phyloP scores from a whole-genome alignment of 2,888 invertebrate genomes.

The Zootermopsis nevadensis region DNA sequence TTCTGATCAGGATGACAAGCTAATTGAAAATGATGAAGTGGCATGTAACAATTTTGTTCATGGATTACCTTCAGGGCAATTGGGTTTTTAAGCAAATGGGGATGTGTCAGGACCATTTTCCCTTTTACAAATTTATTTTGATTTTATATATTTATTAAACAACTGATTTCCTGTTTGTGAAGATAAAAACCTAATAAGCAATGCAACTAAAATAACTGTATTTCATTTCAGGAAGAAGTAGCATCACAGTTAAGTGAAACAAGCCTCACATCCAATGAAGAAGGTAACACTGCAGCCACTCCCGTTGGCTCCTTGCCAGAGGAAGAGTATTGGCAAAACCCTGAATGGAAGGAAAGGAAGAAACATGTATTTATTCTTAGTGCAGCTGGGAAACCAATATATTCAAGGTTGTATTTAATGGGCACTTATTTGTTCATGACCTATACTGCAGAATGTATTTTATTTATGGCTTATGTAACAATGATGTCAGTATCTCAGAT shows the following conservation, averaged over 20 bases:
- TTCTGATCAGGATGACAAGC: constrained; percentile 49
- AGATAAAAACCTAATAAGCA: no score
- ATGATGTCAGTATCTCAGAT: no score
- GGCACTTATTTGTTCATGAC: no score
- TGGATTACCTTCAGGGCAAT: not conserved
- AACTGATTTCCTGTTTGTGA: no score
- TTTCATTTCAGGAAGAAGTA: constrained; percentile 59
- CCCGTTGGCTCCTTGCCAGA: constrained; percentile 58
- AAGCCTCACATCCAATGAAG: constrained; percentile 57
- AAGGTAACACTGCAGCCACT: constrained; percentile 49
- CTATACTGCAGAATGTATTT: no score
- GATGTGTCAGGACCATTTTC: not conserved
- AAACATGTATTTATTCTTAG: constrained; percentile 96
- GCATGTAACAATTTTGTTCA: constrained; percentile 25
- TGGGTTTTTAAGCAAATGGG: not conserved
- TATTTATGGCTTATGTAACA: no score
- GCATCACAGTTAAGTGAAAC: constrained; percentile 59
- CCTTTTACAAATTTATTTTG: no score
- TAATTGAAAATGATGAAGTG: constrained; percentile 50
- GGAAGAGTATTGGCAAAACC: constrained; percentile 75
- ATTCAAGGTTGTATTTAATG: constrained; percentile 75
- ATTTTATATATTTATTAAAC: no score
- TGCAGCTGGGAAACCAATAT: constrained; percentile 96
- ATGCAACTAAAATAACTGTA: not conserved
- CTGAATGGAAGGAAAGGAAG: constrained; percentile 81